A percentile compares a stretch with the other conserved stretches of the same genome.
Conservation (phyloP, 2,888 invertebrate genomes). For the Cryptocephalus moraei region DNA sequence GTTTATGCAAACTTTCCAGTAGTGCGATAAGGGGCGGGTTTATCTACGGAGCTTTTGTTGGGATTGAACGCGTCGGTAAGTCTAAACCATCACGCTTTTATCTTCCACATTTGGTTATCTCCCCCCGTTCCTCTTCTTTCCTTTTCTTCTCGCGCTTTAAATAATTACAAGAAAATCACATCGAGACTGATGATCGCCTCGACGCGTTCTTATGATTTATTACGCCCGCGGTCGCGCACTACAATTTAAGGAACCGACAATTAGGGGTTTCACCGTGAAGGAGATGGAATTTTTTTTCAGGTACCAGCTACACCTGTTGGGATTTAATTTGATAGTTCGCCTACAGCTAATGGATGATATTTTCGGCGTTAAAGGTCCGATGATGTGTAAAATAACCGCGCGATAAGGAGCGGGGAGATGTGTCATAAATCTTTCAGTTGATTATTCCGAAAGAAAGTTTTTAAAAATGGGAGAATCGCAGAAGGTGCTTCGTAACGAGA, state of each 20-base stretch:
- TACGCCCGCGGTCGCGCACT: neutral
- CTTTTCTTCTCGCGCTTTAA: slow-evolving; percentile 16
- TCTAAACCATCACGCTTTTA: no score
- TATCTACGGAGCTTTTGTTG: no score
- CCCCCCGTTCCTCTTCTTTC: neutral
- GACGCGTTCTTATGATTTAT: slow-evolving; percentile 28
- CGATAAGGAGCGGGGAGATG: no score
- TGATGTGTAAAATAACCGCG: no score
- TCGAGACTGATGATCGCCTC: slow-evolving; percentile 27
- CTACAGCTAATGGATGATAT: no score
- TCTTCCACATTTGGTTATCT: neutral
- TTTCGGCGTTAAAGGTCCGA: no score
- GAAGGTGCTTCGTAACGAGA: neutral
- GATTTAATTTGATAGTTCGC: neutral
- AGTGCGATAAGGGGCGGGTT: no score
- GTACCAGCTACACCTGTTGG: neutral
- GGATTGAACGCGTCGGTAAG: no score
- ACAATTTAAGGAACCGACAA: neutral
- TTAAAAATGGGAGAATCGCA: neutral
- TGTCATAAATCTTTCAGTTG: no score
- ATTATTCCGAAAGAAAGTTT: no score
- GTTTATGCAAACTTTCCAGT: no score
- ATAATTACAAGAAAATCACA: slow-evolving; percentile 26
- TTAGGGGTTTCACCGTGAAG: neutral
- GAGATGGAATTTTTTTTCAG: neutral